phyloP scores from a whole-genome alignment of 2,888 invertebrate genomes.

The Keiferia lycopersicella region DNA sequence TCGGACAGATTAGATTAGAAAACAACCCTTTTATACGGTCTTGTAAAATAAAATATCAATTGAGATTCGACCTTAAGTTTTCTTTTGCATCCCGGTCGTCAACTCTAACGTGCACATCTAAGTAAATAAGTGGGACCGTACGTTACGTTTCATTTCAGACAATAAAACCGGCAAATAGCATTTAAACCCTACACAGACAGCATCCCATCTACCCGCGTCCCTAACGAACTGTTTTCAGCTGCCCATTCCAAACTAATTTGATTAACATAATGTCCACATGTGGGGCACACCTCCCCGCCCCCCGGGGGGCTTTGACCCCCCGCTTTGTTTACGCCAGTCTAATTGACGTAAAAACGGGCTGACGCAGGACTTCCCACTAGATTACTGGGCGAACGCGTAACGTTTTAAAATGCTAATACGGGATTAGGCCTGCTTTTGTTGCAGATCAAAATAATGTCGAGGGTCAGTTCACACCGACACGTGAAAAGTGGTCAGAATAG shows the following conservation, averaged over 20 bases:
- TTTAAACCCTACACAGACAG: conserved; percentile 14
- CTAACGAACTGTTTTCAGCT: conserved; percentile 34
- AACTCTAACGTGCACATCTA: neutral
- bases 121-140: neutral
- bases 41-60: too few relatives aligned
- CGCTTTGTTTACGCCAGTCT: conserved; percentile 18
- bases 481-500: too few relatives aligned
- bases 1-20: too few relatives aligned
- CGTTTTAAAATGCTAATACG: conserved; percentile 17
- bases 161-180: conserved; percentile 3
- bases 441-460: neutral
- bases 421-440: neutral
- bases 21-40: too few relatives aligned
- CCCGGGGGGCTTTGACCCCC: neutral
- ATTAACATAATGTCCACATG: conserved; percentile 38
- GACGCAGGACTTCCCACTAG: conserved; percentile 14
- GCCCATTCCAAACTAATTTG: conserved; percentile 38
- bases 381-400: conserved; percentile 12
- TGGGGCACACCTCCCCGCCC: conserved; percentile 16
- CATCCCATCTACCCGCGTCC: conserved; percentile 18
- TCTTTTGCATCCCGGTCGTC: too few relatives aligned
- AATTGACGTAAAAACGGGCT: conserved; percentile 25
- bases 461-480: neutral
- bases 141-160: too few relatives aligned
- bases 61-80: too few relatives aligned